phyloP scores from a whole-genome alignment of 2,797 vertebrate genomes.

The Phalanger gymnotis region DNA sequence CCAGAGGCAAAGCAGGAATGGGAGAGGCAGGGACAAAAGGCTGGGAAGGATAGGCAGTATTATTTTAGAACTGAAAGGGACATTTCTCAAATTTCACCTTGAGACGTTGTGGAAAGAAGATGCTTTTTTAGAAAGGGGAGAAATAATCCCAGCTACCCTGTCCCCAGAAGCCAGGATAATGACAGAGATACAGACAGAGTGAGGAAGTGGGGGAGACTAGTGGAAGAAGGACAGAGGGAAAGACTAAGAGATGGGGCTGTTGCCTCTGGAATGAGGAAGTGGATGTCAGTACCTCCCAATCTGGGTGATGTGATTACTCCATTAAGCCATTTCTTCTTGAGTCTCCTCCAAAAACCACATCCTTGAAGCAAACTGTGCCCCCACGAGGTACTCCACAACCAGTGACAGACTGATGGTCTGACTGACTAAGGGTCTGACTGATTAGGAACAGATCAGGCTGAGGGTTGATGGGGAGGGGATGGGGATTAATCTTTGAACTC shows the following conservation, averaged over 20 bases:
- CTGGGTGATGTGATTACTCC: neutral
- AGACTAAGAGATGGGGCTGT: rapidly evolving
- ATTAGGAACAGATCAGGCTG: neutral
- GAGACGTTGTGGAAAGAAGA: constrained; percentile 14
- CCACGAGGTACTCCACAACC: neutral
- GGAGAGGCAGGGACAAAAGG: neutral
- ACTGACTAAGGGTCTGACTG: neutral
- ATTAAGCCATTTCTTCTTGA: neutral
- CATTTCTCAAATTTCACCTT: constrained; percentile 15
- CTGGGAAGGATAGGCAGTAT: neutral
- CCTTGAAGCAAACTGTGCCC: neutral
- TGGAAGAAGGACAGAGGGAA: neutral
- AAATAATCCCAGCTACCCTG: neutral
- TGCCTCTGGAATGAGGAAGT: neutral
- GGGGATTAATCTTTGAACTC: neutral
- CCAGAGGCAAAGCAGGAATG: neutral
- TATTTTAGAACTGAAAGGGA: neutral
- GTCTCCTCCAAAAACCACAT: constrained; percentile 7
- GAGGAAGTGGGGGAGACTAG: neutral
- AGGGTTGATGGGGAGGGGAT: neutral
- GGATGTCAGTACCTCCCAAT: neutral
- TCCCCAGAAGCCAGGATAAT: neutral
- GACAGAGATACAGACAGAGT: neutral
- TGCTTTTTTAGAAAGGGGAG: neutral
- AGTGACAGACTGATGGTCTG: neutral